Evolutionary conservation across 1,140 invertebrate genomes (phyloP), one percentile per base, ranked within the genome.

Genomic region (Drosophila funebris): DNA sequence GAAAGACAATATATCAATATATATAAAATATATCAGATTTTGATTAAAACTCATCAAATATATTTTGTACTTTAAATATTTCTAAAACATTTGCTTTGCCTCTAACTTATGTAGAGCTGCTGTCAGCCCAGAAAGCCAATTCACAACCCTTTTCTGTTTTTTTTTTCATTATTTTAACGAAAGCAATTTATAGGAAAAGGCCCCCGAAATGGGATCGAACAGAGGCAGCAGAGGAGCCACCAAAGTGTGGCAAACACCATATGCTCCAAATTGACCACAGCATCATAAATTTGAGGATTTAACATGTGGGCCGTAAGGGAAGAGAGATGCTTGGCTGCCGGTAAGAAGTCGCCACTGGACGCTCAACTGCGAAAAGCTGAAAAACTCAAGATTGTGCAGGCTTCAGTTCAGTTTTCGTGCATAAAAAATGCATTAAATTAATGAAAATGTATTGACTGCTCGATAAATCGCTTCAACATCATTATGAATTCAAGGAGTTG

Each of bases 341-440:
- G 24, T 4, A 14, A 48, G 44, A 18, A 63, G 31, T 48, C 50
- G 27, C 66, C 70, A 73, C 52, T 48, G 48, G 20, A 24, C 53
- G 53, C 61, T 53, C 33, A 39, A 52, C n/a, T 52, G 20, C 0
- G 11, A 66, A 63, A 43, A 53, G 36, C 29, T 27, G 31, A 29
- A 56, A 63, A 50, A 33, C 20, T 52, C 22, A 41, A 62, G 22
- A 27, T 39, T 16, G n/a, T 50, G 46, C 22, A 50, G 22, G 39
- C n/a, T n/a, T n/a, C n/a, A n/a, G n/a, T 57, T 44, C 22, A 24
- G 22, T 44, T 33, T 75, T 44, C 50, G 73, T 76, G 82, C 82
- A 85, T 84, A 84, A 84, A 85, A 76, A 73, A 80, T 87, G 82
- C 73, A 81, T 87, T 87, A 87, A 85, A 75, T 74, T 85, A 85